Evolutionary conservation across 2,888 invertebrate species (phyloP), one percentile per base, ranked within the genome.

Genomic region (Euplexia lucipara): DNA sequence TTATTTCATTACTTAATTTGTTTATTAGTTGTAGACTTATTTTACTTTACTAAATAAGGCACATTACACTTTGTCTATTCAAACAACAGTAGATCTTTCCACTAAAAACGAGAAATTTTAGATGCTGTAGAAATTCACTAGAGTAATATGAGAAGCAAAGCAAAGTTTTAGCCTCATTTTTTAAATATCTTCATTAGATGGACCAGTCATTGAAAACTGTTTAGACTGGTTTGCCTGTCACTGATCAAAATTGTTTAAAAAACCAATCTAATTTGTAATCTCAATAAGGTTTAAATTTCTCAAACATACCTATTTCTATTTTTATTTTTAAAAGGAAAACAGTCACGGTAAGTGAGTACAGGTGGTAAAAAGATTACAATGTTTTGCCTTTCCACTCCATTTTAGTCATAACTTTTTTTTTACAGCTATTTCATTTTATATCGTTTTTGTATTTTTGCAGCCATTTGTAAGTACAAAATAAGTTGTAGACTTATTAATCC

Each of bases 391-490:
- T 18, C 14, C 37, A 45, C 16, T 8, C 35, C 22, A 45, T 9
- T 9, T 30, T 16, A 44, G 32, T 18, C 20, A 10, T 22, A 8
- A 22, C n/a, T 61, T 57, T 34, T 41, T 48, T 30, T 42, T 51
- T 18, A 30, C n/a, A 53, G 37, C 7, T 7, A 45, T 34, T 37
- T 34, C 37, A 54, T 56, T 60, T 64, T 41, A 44, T 39, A 14
- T 61, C 47, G 52, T 56, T 57, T 48, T 66, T 73, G n/a, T 75
- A 47, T 64, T 32, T 41, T 81, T 80, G 16, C 81, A 81, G 81
- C 44, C 68, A 75, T 70, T 78, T 57, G 81, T 83, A 71, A 73
- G 83, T 83, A 81, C 45, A 54, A 51, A 41, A 32, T 52, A 51
- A 47, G 47, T 67, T 58, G 20, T 35, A 75, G 47, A 30, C 16